phyloP scores from a whole-genome alignment of 2,888 invertebrate species.

The Cistogaster globosa region DNA sequence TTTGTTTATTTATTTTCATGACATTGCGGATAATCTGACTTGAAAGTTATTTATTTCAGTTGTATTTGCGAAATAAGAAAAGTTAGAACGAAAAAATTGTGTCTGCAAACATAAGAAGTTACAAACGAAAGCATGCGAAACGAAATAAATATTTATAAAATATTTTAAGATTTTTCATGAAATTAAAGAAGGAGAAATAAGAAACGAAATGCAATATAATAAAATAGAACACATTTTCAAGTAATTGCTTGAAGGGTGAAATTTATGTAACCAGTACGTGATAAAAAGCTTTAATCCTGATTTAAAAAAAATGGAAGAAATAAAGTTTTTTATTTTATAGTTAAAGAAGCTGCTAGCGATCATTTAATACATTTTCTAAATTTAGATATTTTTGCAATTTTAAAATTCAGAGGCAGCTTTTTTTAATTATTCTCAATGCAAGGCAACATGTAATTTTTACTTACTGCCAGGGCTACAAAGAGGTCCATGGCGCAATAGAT shows the following conservation, averaged over 20 bases:
- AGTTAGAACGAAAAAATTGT: background rate
- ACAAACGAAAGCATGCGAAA: slow-evolving; percentile 31
- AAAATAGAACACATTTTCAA: slow-evolving; percentile 50
- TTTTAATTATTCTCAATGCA: too few relatives aligned
- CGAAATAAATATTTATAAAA: slow-evolving; percentile 48
- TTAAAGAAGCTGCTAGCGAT: too few relatives aligned
- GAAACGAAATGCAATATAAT: slow-evolving; percentile 44
- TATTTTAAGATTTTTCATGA: slow-evolving; percentile 45
- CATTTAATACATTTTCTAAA: too few relatives aligned
- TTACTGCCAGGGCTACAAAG: too few relatives aligned
- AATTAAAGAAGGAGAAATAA: slow-evolving; percentile 7
- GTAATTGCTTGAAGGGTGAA: slow-evolving; percentile 42
- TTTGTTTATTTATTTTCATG: slow-evolving; percentile 79
- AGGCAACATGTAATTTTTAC: too few relatives aligned
- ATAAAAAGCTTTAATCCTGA: background rate
- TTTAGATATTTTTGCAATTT: too few relatives aligned
- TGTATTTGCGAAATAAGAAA: slow-evolving; percentile 49
- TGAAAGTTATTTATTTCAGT: slow-evolving; percentile 81
- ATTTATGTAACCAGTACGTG: slow-evolving; percentile 41
- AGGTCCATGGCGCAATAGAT: too few relatives aligned
- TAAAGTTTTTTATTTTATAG: too few relatives aligned
- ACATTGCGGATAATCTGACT: slow-evolving; percentile 82
- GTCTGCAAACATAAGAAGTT: background rate
- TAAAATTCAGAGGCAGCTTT: too few relatives aligned
- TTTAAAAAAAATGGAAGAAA: background rate